Evolutionary conservation across 2,888 invertebrate species (phyloP).

Genomic region (Ormyrus pomaceus): DNA sequence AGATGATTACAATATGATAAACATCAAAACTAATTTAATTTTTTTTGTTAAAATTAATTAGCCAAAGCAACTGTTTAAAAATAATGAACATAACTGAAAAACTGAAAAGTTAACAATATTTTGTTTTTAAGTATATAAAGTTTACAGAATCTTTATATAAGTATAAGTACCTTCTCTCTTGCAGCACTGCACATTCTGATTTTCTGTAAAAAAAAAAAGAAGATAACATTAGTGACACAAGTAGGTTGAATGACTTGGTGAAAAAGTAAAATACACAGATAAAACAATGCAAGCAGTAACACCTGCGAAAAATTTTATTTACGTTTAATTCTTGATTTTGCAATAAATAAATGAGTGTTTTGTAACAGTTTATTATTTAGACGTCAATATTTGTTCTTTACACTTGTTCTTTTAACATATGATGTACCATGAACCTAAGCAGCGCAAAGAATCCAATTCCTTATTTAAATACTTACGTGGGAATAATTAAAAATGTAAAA

Average conservation of each 20-base stretch:
- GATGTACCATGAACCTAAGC: too few relatives aligned
- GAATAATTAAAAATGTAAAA: too few relatives aligned
- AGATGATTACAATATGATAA: too few relatives aligned
- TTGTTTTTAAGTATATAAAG: not conserved
- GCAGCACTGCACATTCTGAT: slow-evolving; percentile 34
- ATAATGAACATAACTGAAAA: not conserved
- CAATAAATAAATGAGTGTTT: not conserved
- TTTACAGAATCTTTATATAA: not conserved
- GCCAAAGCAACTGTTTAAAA: too few relatives aligned
- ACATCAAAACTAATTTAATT: too few relatives aligned
- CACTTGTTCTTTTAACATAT: not conserved
- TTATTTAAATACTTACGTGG: too few relatives aligned
- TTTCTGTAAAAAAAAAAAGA: slow-evolving; percentile 23
- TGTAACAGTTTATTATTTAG: not conserved
- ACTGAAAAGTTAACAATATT: not conserved
- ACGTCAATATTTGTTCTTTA: not conserved
- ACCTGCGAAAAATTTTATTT: too few relatives aligned
- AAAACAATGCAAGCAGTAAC: not conserved
- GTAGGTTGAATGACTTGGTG: slow-evolving; percentile 20
- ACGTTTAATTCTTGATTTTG: not conserved
- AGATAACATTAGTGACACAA: slow-evolving; percentile 1
- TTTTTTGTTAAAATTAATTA: too few relatives aligned
- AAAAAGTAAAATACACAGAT: slow-evolving; percentile 2
- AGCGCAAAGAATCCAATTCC: too few relatives aligned
- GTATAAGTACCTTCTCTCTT: slow-evolving; percentile 8